Evolutionary conservation across 1,140 invertebrate genomes (phyloP).

Genomic region (Cotesia chilonis): DNA sequence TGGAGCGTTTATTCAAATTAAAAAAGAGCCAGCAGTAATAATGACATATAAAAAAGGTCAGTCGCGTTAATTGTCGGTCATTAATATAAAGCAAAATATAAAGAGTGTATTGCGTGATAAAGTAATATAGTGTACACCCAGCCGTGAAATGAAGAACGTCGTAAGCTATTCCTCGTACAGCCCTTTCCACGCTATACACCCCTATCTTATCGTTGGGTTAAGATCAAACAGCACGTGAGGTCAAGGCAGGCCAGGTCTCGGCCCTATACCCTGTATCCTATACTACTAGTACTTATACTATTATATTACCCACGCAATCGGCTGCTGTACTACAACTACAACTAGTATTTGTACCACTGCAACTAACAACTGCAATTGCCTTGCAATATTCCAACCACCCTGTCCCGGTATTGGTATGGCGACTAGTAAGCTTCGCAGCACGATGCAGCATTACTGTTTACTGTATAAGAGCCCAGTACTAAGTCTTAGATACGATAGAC

Average conservation of each 20-base stretch:
- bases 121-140: slow-evolving; percentile 31
- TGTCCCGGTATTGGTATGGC: no score
- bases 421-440: no score
- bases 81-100: slow-evolving; percentile 2
- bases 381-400: no score
- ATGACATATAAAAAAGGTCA: no score
- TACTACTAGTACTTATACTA: no score
- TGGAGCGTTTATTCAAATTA: no score
- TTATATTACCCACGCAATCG: slow-evolving; percentile 42
- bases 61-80: no score
- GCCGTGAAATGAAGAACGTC: slow-evolving; percentile 44
- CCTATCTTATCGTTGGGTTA: slow-evolving; percentile 45
- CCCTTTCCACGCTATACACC: slow-evolving; percentile 31
- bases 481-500: slow-evolving; percentile 23
- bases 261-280: no score
- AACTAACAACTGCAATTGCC: background rate
- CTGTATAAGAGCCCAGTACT: background rate
- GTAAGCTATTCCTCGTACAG: slow-evolving; percentile 29
- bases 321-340: slow-evolving; percentile 18
- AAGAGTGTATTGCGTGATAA: slow-evolving; percentile 34
- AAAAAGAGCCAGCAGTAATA: no score
- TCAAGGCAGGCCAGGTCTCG: slow-evolving; percentile 48
- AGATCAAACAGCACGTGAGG: slow-evolving; percentile 45
- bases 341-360: background rate
- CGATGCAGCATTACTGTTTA: background rate